These are phyloP conservation scores for Anarsia innoxiella DNA, from an alignment of 2,888 invertebrate genomes.

Conservation along the genomic window DNA sequence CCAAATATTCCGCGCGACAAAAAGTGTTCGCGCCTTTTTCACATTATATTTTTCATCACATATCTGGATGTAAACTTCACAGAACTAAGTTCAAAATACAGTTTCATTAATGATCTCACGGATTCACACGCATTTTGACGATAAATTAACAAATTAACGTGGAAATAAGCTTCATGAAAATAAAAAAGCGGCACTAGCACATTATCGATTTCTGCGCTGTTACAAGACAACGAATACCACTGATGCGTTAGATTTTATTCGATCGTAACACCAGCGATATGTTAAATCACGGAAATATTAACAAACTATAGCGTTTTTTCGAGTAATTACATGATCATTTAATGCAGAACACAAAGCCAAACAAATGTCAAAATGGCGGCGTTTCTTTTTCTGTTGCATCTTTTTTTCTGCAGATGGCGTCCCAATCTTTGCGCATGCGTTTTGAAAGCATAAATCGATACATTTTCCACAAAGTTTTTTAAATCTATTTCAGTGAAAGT, in stretches of 20 bases:
- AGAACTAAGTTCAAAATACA: constrained; percentile 20
- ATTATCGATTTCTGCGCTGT: constrained; percentile 63
- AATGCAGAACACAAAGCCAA: constrained; percentile 67
- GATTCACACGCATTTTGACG: constrained; percentile 15
- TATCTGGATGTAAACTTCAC: constrained; percentile 20
- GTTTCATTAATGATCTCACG: constrained; percentile 18
- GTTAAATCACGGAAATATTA: constrained; percentile 31
- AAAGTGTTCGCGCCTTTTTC: constrained; percentile 66
- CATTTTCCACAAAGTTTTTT: too few species aligned
- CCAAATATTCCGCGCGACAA: constrained; percentile 33
- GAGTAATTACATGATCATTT: constrained; percentile 52
- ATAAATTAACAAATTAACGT: constrained; percentile 29
- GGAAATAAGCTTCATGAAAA: constrained; percentile 43
- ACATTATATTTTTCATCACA: constrained; percentile 33
- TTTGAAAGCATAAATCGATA: constrained; percentile 46
- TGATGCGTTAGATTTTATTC: constrained; percentile 32
- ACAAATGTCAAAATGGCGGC: constrained; percentile 77
- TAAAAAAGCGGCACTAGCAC: constrained; percentile 64
- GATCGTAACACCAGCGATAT: constrained; percentile 25
- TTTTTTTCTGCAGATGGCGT: constrained; percentile 54
- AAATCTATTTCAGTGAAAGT: too few species aligned
- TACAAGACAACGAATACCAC: constrained; percentile 33
- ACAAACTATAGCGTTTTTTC: constrained; percentile 30
- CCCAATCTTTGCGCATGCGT: constrained; percentile 54
- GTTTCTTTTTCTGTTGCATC: constrained; percentile 37